These are phyloP conservation scores for Scyliorhinus canicula DNA, from an alignment of 2,797 vertebrate species.

Conservation along the genomic window DNA sequence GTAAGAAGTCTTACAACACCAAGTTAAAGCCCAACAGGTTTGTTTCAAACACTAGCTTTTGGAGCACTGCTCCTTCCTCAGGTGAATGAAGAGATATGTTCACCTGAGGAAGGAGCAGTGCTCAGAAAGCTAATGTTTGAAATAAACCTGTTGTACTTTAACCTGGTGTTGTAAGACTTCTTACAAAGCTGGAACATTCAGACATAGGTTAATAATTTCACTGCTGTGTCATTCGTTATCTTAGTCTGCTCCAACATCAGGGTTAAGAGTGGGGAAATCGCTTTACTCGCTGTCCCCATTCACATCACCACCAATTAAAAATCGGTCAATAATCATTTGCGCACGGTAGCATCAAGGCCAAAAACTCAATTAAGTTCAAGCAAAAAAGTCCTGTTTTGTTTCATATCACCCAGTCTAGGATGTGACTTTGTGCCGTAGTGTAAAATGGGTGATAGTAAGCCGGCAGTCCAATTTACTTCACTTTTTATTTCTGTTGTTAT, in stretches of 20 bases:
- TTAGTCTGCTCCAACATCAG: neutral
- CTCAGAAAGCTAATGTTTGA: too few relatives aligned
- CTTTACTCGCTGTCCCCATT: neutral
- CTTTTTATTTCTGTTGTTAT: neutral
- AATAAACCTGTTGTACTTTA: too few relatives aligned
- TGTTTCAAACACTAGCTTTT: too few relatives aligned
- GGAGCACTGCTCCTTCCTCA: too few relatives aligned
- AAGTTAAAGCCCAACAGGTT: too few relatives aligned
- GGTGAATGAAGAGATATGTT: too few relatives aligned
- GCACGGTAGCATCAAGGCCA: neutral
- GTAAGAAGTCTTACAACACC: too few relatives aligned
- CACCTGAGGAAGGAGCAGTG: too few relatives aligned
- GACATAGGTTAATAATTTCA: neutral
- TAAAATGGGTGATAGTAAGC: neutral
- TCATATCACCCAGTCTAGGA: too few relatives aligned
- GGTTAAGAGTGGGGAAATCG: neutral
- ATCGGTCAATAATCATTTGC: neutral
- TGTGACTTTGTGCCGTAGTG: neutral
- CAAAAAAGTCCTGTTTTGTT: neutral
- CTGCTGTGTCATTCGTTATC: neutral
- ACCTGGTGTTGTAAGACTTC: too few relatives aligned
- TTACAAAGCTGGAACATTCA: neutral
- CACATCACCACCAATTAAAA: neutral
- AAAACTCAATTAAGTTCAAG: neutral
- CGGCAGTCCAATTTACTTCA: neutral